Evolutionary conservation across 2,113 vertebrate species (phyloP), one percentile per base, ranked within the genome.

Genomic region (Agapornis roseicollis): DNA sequence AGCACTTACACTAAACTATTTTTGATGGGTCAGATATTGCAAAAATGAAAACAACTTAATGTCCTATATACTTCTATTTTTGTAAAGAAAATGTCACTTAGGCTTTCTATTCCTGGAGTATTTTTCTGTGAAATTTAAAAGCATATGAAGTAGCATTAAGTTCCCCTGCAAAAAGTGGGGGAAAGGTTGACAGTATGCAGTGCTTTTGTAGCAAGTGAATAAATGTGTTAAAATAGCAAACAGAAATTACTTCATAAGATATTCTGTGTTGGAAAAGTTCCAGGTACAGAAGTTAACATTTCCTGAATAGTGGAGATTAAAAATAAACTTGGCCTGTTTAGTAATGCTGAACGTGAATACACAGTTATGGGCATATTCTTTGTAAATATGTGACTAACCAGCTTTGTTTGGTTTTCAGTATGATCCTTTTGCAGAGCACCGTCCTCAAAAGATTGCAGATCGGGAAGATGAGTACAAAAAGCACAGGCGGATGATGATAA

Each of bases 391-490:
- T 69, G 52, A 41, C 87, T 89, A 41, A 85, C 55, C 11, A 19
- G 2, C 11, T 90, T 18, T 24, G 44, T 35, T 73, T 12, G 39
- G 7, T 85, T 94, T 95, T 61, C 87, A 99, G 99, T 99, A 99
- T 95, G 99, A 99, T 97, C 99, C 99, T 17, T 99, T 99, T 98
- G 99, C 99, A 88, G 99, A 99, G 46, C 99, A 99, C 90, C 98
- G 99, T 47, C 98, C 99, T 56, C 98, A 98, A 63, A 99, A 99
- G 98, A 99, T 99, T 39, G 99, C 99, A 3, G 99, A 99, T 81
- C 98, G 99, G 10, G 99, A 99, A 96, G 99, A 99, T 95, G 99
- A 99, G 92, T 99, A 99, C 98, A 99, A 99, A 98, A 98, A 98
- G 89, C 98, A 99, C 70, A 99, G 99, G 90, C 97, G 99, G 97